These are phyloP conservation scores for Ceratosolen solmsi DNA, from an alignment of 1,140 invertebrate genomes.

Conservation along the genomic window DNA sequence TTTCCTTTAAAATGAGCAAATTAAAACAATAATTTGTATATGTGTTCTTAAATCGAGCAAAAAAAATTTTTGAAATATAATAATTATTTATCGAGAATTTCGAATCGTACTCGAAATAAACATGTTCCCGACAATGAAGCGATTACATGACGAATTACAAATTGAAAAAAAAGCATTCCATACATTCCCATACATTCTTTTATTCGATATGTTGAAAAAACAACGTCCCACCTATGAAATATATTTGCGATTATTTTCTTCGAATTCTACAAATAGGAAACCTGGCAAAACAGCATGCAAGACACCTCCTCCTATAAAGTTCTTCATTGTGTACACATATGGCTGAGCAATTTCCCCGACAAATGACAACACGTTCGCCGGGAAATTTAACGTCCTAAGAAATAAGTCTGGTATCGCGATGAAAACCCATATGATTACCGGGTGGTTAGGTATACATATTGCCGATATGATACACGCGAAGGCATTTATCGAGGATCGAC, in stretches of 20 bases:
- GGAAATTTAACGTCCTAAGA: slow-evolving; percentile 37
- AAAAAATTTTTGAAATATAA: too few species aligned
- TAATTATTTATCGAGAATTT: too few species aligned
- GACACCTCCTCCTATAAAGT: slow-evolving; percentile 13
- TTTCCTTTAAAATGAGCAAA: too few species aligned
- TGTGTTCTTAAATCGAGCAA: too few species aligned
- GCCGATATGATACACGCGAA: slow-evolving; percentile 29
- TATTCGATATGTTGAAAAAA: not conserved
- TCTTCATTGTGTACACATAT: not conserved
- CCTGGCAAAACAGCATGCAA: not conserved
- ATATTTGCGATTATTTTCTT: not conserved
- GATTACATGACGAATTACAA: not conserved
- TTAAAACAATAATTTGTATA: too few species aligned
- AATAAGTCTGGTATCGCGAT: slow-evolving; percentile 32
- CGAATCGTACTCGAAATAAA: too few species aligned
- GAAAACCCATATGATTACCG: slow-evolving; percentile 29
- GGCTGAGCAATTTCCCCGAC: not conserved
- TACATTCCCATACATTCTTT: not conserved
- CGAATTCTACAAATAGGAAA: not conserved
- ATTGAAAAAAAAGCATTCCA: not conserved
- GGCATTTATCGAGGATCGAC: slow-evolving; percentile 44
- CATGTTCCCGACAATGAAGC: too few species aligned
- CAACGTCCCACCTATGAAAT: not conserved
- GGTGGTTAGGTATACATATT: slow-evolving; percentile 32
- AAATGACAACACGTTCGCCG: slow-evolving; percentile 26